Evolutionary conservation across 2,113 vertebrate species (phyloP).

Genomic region (Leptobrachium ailaonicum): DNA sequence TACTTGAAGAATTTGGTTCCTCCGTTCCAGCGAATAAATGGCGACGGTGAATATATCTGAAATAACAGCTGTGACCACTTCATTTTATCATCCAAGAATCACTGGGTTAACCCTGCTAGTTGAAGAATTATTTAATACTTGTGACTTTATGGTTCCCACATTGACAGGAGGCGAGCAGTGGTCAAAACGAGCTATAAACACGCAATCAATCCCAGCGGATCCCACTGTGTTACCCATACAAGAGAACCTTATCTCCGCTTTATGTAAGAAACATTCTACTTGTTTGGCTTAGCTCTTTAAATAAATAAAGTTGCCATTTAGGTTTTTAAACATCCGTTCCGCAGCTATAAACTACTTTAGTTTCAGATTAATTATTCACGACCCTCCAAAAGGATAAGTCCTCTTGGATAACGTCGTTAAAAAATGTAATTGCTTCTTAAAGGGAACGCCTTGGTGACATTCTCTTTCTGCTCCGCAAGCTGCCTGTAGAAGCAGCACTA

Average conservation of each 20-base stretch:
- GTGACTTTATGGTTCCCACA: neutral
- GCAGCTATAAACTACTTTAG: constrained; percentile 11
- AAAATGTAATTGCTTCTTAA: too few relatives aligned
- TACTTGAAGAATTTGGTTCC: too few relatives aligned
- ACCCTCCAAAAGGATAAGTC: neutral
- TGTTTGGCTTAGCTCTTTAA: constrained; percentile 4
- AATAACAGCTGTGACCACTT: too few relatives aligned
- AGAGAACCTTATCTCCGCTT: neutral
- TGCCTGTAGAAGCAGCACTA: too few relatives aligned
- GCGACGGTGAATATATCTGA: too few relatives aligned
- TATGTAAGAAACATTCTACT: neutral
- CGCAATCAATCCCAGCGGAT: too few relatives aligned
- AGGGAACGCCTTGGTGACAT: too few relatives aligned
- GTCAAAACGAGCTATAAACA: neutral
- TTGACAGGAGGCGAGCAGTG: neutral
- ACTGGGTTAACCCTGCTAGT: too few relatives aligned
- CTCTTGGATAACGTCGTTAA: too few relatives aligned
- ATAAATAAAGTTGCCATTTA: constrained; percentile 9
- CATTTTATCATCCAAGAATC: too few relatives aligned
- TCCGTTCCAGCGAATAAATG: too few relatives aligned
- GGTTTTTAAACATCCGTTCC: constrained; percentile 25
- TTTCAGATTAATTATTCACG: neutral
- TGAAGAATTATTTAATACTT: neutral
- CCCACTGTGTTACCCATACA: neutral
- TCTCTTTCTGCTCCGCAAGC: too few relatives aligned